Evolutionary conservation across 2,888 invertebrate species (phyloP).

Genomic region (Standfussiana lucernea): DNA sequence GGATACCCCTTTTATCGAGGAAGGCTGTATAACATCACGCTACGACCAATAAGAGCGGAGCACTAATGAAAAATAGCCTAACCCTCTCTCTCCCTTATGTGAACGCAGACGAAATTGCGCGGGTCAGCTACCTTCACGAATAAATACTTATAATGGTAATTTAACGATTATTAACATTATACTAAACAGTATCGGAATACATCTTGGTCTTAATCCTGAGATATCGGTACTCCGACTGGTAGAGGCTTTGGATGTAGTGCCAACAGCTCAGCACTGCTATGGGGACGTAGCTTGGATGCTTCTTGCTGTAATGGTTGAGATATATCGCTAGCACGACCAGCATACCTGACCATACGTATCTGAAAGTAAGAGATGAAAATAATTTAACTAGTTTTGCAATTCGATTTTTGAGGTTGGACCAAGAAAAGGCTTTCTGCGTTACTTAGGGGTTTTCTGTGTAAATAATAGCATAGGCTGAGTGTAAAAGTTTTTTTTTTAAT

Average conservation of each 20-base stretch:
- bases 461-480: neutral
- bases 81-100: no score
- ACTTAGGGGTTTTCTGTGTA: neutral
- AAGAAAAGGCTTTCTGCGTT: neutral
- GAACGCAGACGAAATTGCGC: no score
- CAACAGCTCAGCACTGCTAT: slow-evolving; percentile 71
- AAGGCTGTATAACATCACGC: no score
- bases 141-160: slow-evolving; percentile 28
- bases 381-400: neutral
- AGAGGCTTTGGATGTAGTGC: slow-evolving; percentile 75
- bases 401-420: neutral
- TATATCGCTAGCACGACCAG: slow-evolving; percentile 97
- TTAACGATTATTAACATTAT: neutral
- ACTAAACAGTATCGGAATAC: slow-evolving; percentile 83
- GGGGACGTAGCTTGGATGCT: slow-evolving; percentile 87
- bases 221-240: slow-evolving; percentile 84
- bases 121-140: no score
- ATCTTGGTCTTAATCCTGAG: slow-evolving; percentile 82
- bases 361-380: slow-evolving; percentile 84
- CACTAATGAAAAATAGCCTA: no score
- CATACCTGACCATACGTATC: slow-evolving; percentile 97
- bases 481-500: neutral
- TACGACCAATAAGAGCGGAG: no score
- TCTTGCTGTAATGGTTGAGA: slow-evolving; percentile 97
- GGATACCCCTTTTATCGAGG: no score